These are phyloP conservation scores for Pterophyllum scalare DNA, from an alignment of 2,113 vertebrate genomes.

Conservation along the genomic window DNA sequence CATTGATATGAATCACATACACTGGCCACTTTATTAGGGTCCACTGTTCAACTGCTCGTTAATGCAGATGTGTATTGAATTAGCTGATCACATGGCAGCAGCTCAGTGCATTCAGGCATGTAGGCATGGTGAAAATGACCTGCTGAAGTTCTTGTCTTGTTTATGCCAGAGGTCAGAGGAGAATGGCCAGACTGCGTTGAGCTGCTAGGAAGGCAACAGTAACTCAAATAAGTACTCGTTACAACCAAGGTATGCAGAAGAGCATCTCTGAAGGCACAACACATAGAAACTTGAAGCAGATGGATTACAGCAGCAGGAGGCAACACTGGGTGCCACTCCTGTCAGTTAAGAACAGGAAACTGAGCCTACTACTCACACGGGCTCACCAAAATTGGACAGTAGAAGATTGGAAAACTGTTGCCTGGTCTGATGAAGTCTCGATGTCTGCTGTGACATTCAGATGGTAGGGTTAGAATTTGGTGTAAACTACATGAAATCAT, in stretches of 20 bases:
- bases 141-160: not conserved
- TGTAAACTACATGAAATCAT: not conserved
- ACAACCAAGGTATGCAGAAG: not conserved
- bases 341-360: not conserved
- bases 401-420: not conserved
- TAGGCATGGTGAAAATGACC: not conserved
- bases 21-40: not conserved
- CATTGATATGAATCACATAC: slow-evolving; percentile 16
- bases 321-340: not conserved
- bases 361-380: not conserved
- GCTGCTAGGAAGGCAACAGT: too few species aligned
- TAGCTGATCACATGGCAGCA: too few species aligned
- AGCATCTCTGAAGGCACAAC: not conserved
- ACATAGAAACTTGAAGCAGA: not conserved
- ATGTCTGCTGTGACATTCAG: not conserved
- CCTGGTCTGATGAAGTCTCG: not conserved
- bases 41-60: not conserved
- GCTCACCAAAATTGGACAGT: not conserved
- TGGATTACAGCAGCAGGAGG: not conserved
- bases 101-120: not conserved
- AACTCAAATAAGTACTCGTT: not conserved
- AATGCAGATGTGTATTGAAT: too few species aligned
- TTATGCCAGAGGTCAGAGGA: not conserved
- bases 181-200: too few species aligned
- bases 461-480: not conserved